Percentiles rank a stretch among this genome's conserved stretches.
Evolutionary conservation across 2,113 vertebrate genomes (phyloP).

Genomic region (Falcunculus frontatus): DNA sequence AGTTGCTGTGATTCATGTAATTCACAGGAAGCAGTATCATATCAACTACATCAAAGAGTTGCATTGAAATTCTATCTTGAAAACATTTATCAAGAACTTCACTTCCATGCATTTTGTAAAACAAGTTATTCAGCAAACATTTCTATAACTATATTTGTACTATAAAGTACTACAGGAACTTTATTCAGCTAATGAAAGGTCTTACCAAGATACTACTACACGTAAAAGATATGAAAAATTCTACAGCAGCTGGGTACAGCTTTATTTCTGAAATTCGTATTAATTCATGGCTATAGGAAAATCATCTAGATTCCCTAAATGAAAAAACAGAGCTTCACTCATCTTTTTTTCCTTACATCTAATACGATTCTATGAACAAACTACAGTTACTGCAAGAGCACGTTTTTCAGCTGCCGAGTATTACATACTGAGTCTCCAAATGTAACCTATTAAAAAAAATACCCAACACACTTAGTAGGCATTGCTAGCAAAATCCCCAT

Average conservation of each 20-base stretch:
- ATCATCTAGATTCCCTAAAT: background rate
- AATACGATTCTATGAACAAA: background rate
- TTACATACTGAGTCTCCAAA: background rate
- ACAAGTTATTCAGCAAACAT: background rate
- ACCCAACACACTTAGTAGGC: background rate
- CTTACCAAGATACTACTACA: background rate
- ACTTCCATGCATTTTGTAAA: slow-evolving; percentile 33
- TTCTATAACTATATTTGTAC: background rate
- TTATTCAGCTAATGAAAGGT: background rate
- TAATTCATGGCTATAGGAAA: background rate
- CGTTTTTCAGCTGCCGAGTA: background rate
- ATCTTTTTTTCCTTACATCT: background rate
- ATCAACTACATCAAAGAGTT: slow-evolving; percentile 9
- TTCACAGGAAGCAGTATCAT: slow-evolving; percentile 51
- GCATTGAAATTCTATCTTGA: background rate
- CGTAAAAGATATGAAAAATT: background rate
- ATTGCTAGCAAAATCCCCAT: background rate
- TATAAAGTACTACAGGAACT: background rate
- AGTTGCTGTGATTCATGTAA: slow-evolving; percentile 66
- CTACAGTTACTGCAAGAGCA: background rate
- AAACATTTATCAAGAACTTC: slow-evolving; percentile 7
- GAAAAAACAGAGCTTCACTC: background rate
- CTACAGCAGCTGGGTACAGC: background rate
- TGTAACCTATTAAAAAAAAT: background rate
- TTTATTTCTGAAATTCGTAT: background rate